Base-by-base conservation (phyloP, 1,140 invertebrate species). In the Leptinotarsa texana region DNA sequence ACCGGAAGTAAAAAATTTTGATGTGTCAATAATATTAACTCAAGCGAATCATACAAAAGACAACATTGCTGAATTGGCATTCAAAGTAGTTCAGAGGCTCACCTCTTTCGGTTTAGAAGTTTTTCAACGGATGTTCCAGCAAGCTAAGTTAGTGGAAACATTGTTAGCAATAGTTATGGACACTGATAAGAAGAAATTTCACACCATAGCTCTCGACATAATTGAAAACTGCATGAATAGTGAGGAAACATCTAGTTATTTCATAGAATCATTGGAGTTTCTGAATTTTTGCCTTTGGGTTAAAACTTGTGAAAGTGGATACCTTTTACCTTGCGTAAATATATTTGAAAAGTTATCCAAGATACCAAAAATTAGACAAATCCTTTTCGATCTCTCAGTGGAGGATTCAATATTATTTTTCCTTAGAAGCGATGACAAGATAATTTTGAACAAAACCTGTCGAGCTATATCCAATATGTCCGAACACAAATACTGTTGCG, bases 251-350 rank as follows among this genome's bases (percentile, higher is more conserved):
- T 73, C 63, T 15, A 77, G n/a, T 18, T 79, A 81, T 42, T 82
- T 80, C 69, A 71, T 81, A 11, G 78, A 78, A 63, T 79, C 78
- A 3, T 5, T 82, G 3, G 80, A 82, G 72, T 82, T 82, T 71
- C 67, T 82, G 18, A 73, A 82, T 69, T 77, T 82, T n/a, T 80
- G 78, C 42, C 69, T 79, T 24, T 82, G 81, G 81, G 69, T 78
- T 4, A 82, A 81, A 73, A 79, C 71, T 15, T 82, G 80, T 62
- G 66, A 74, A 21, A 49, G 63, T n/a, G 75, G 75, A 13, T 78
- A 73, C 47, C 68, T 80, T 17, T 49, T 69, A 5, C 71, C 75
- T 4, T 61, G 73, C 13, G 74, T 75, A 24, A 61, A 76, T 42
- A 75, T 82, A 24, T 78, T 82, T 24, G 62, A 76, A n/a, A 77